These are phyloP conservation scores for Oscarella lobularis DNA, from an alignment of 37 sponge, comb jelly and placozoan genomes.

Conservation along the genomic window DNA sequence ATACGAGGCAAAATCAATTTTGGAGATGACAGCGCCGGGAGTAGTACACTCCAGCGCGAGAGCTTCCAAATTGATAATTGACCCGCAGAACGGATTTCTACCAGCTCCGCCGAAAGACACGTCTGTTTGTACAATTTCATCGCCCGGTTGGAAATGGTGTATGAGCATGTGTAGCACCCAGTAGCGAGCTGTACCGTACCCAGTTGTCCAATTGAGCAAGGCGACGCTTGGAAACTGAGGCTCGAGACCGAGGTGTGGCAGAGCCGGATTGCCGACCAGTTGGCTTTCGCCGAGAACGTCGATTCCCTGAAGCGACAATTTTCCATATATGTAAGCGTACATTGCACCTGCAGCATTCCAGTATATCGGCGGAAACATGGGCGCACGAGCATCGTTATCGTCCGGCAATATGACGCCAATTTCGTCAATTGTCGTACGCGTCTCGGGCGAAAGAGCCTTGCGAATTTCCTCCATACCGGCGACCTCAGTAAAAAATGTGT, in stretches of 20 bases:
- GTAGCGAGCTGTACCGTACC: neutral
- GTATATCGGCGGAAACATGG: constrained; percentile 5
- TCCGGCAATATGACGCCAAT: constrained; percentile 5
- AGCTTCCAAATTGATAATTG: too few species aligned
- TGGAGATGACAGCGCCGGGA: too few species aligned
- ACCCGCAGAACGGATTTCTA: too few species aligned
- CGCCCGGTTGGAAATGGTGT: constrained; percentile 4
- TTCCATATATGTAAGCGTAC: constrained; percentile 5
- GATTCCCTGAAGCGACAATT: neutral
- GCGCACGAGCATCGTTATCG: neutral
- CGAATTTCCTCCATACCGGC: neutral
- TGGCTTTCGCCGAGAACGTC: constrained; percentile 1
- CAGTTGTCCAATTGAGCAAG: constrained; percentile 4
- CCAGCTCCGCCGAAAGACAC: too few species aligned
- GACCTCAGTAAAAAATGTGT: neutral
- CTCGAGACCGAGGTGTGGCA: neutral
- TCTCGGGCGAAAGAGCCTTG: neutral
- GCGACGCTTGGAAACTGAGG: constrained; percentile 10
- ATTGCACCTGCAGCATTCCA: constrained; percentile 7
- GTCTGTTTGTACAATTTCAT: neutral
- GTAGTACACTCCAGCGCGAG: too few species aligned
- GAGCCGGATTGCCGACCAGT: constrained; percentile 1
- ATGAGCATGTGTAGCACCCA: neutral
- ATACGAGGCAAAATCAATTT: too few species aligned
- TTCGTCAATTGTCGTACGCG: neutral